Evolutionary conservation across 2,113 vertebrate genomes (phyloP), one percentile per base, ranked within the genome.

Genomic region (Dicerorhinus sumatrensis): DNA sequence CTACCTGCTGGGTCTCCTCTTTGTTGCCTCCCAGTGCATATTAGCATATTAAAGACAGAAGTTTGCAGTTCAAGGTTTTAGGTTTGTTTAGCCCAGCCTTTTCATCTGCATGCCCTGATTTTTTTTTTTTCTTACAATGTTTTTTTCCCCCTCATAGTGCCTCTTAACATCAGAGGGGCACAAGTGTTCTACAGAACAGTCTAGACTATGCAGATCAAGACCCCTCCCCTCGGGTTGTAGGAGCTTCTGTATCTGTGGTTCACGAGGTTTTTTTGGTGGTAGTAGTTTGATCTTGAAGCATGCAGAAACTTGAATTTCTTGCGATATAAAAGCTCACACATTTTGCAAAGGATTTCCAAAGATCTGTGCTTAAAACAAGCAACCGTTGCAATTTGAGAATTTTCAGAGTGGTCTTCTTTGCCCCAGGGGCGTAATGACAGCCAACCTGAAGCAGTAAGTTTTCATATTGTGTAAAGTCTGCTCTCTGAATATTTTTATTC

Each of bases 401-500:
- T 86, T 94, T 90, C 77, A 70, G 90, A 81, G 81, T 85, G 89
- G 92, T 88, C 87, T n/a, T 86, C 91, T 58, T 93, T 60, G 77
- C 87, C 91, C 36, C 33, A 12, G 88, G 92, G 67, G 46, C 62
- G 51, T 56, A 36, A 63, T 62, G 65, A 70, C 82, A 93, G 81
- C 72, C 69, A 90, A 25, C 70, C 92, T 70, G 67, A 84, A 69
- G 62, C 46, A 90, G 96, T 51, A 58, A 29, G 83, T 96, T 84
- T 33, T 92, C 42, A 20, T 65, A 8, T 58, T 97, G 60, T 73
- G 39, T 85, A 33, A 95, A 62, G 96, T 81, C 90, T 92, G 88
- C 89, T 89, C 58, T 96, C 97, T 31, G 89, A 94, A 21, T 56
- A 97, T 97, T 95, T 76, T 97, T 97, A 51, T 90, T 98, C 93